Conservation (phyloP, 2,888 invertebrate genomes). For the Phragmatobia fuliginosa region DNA sequence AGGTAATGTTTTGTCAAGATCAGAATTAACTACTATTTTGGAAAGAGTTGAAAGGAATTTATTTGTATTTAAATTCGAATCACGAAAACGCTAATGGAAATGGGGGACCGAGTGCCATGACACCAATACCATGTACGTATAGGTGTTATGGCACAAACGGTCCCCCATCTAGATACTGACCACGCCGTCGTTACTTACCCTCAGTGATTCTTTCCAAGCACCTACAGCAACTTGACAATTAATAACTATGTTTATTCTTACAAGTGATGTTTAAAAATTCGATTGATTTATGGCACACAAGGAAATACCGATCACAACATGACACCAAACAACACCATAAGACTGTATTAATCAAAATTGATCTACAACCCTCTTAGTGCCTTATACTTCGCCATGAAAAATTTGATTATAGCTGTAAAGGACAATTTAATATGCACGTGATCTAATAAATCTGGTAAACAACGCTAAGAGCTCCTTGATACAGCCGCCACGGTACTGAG, state of each 20-base stretch:
- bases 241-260: no score
- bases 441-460: constrained; percentile 38
- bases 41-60: no score
- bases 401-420: constrained; percentile 27
- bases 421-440: constrained; percentile 39
- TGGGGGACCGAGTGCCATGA: no score
- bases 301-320: background rate
- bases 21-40: no score
- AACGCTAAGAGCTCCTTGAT: constrained; percentile 20
- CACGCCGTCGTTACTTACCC: no score
- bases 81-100: no score
- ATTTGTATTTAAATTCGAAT: no score
- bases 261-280: background rate
- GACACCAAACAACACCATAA: background rate
- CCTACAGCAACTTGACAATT: no score
- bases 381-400: constrained; percentile 21
- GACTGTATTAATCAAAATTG: background rate
- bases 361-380: constrained; percentile 14
- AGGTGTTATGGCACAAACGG: no score
- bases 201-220: no score
- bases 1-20: background rate
- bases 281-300: background rate
- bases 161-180: no score
- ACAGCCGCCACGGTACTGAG: constrained; percentile 3
- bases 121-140: no score